Percentiles rank a stretch among this genome's conserved stretches.
Conservation (phyloP, 2,888 invertebrate species). For the Steromphala cineraria region DNA sequence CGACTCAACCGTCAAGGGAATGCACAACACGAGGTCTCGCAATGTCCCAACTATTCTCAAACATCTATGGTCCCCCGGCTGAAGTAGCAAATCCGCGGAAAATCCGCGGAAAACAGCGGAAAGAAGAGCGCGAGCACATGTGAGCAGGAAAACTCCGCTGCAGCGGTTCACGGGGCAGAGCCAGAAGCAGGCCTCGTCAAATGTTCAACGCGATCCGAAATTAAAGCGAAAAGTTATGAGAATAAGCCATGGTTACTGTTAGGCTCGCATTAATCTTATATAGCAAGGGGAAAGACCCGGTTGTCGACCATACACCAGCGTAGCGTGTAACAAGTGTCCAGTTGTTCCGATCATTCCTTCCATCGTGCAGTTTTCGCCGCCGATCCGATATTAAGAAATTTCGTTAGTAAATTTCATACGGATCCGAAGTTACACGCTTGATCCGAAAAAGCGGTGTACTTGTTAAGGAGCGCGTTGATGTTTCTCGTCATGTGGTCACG, state of each 20-base stretch:
- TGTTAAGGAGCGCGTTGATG: not conserved
- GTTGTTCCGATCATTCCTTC: not conserved
- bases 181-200: not conserved
- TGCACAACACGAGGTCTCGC: too few species aligned
- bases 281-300: not conserved
- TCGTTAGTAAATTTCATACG: not conserved
- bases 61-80: too few species aligned
- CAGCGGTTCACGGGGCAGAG: not conserved
- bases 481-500: not conserved
- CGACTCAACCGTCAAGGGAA: too few species aligned
- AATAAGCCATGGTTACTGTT: not conserved
- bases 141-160: not conserved
- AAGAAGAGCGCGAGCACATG: not conserved
- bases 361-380: not conserved
- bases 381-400: not conserved
- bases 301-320: not conserved
- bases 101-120: not conserved
- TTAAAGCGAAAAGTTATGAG: not conserved
- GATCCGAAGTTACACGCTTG: not conserved
- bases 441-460: not conserved
- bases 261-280: not conserved
- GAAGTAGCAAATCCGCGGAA: not conserved
- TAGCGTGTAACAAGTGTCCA: conserved; percentile 6
- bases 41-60: too few species aligned
- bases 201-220: not conserved